Evolutionary conservation across 1,140 invertebrate genomes (phyloP), one percentile per base, ranked within the genome.

Genomic region (Anadara kagoshimensis): DNA sequence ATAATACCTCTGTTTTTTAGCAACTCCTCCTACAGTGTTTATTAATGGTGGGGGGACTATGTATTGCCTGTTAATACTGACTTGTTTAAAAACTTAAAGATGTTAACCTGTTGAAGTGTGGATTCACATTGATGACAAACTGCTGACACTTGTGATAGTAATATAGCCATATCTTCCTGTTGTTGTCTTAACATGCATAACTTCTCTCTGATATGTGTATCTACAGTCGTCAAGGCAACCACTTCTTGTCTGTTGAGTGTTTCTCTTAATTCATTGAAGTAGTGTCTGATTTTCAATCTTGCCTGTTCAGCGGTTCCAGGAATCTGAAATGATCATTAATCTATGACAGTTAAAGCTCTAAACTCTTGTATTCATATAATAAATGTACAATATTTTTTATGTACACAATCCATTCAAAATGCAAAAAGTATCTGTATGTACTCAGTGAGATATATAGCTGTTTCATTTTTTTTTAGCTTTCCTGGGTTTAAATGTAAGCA

Each of bases 71-170:
- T n/a, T n/a, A n/a, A n/a, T n/a, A n/a, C n/a, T n/a, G n/a, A n/a
- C n/a, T n/a, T n/a, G n/a, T n/a, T n/a, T n/a, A n/a, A n/a, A n/a
- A n/a, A n/a, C n/a, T n/a, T n/a, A 14, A 1, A 49, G 14, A 49
- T 49, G 45, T 59, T 75, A 49, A 87, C 86, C 80, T 86, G 80
- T 66, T 91, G 89, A 18, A 92, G 82, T 11, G 91, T 90, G 51
- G 88, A 87, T 73, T 93, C 92, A 82, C 92, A 92, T 51, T 92
- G 91, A 4, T 92, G 89, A 80, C 91, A 92, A 11, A 92, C 91
- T 45, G 89, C 88, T 7, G 91, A 91, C 41, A 92, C 90, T 85
- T 93, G 92, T 1, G 92, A 91, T 41, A 92, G 83, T 1, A 92
- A 89, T 8, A 89, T 87, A 4, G 89, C 89, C 75, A 93, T 87